Evolutionary conservation across 2,113 vertebrate species (phyloP).

Genomic region (Phylloscopus trochiloides): DNA sequence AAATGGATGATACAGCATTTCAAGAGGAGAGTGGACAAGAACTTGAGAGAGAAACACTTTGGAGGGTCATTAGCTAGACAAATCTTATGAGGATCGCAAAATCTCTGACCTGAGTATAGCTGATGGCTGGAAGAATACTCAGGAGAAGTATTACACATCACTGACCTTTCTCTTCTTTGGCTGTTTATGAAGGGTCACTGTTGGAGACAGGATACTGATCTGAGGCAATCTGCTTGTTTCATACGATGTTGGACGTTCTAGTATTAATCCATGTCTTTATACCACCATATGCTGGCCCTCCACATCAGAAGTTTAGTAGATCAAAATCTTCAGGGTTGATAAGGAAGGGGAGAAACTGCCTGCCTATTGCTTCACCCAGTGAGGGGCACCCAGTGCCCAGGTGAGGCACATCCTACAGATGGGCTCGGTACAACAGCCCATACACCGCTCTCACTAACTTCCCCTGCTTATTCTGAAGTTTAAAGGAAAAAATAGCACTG

Average conservation of each 20-base stretch:
- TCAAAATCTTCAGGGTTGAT: not conserved
- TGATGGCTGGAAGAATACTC: not conserved
- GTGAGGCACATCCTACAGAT: fast-evolving
- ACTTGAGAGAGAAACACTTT: not conserved
- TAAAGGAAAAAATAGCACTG: not conserved
- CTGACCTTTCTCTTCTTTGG: not conserved
- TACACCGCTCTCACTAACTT: not conserved
- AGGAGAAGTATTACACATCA: not conserved
- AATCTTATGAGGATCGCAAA: not conserved
- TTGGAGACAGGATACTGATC: not conserved
- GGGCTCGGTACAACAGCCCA: fast-evolving
- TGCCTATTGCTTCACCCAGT: not conserved
- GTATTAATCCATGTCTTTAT: not conserved
- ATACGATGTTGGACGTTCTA: fast-evolving
- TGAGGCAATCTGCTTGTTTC: not conserved
- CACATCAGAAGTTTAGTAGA: not conserved
- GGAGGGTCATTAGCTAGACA: not conserved
- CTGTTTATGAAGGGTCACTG: not conserved
- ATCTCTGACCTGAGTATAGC: not conserved
- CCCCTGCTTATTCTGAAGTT: not conserved
- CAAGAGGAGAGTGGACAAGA: not conserved
- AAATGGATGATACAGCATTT: not conserved
- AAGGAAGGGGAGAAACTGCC: not conserved
- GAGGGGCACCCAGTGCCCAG: not conserved
- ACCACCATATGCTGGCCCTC: not conserved